Evolutionary conservation across 2,113 vertebrate genomes (phyloP).

Genomic region (Nibea albiflora): DNA sequence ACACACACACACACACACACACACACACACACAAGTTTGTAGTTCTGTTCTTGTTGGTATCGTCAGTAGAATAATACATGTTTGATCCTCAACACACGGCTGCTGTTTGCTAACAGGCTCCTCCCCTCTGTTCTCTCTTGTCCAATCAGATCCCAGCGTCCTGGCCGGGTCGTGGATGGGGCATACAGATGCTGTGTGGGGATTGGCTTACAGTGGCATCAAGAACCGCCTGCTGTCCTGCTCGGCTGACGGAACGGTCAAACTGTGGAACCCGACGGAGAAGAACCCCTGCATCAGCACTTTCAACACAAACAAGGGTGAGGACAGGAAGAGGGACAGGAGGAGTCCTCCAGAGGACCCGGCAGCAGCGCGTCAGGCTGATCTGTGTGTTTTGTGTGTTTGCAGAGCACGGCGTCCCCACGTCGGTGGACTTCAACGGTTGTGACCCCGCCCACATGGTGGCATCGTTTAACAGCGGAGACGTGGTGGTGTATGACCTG

Average conservation of each 20-base stretch:
- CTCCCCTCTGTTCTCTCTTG: neutral
- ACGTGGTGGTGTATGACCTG: conserved; percentile 93
- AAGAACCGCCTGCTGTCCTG: conserved; percentile 97
- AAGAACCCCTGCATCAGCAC: conserved; percentile 94
- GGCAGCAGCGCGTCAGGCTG: neutral
- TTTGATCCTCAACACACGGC: too few relatives aligned
- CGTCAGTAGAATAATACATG: too few relatives aligned
- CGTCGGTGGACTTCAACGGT: conserved; percentile 95
- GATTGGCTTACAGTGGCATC: conserved; percentile 94
- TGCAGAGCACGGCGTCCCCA: conserved; percentile 93
- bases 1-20: conserved; percentile 21
- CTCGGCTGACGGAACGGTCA: conserved; percentile 96
- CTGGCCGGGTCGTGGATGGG: conserved; percentile 92
- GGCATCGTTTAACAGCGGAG: conserved; percentile 92
- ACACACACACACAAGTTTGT: neutral
- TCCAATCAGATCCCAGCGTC: conserved; percentile 91
- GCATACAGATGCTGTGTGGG: conserved; percentile 96
- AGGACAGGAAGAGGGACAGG: conserved; percentile 18
- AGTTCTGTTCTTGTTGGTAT: too few relatives aligned
- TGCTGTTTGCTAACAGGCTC: neutral
- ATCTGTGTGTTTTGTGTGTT: conserved; percentile 12
- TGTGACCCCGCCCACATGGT: conserved; percentile 98
- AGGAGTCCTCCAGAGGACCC: neutral
- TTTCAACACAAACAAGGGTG: conserved; percentile 91
- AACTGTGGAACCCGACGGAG: conserved; percentile 95